A percentile compares a stretch with the other conserved stretches of the same genome.
Conservation (phyloP, 1,140 invertebrate species). For the Diachasmimorpha longicaudata region DNA sequence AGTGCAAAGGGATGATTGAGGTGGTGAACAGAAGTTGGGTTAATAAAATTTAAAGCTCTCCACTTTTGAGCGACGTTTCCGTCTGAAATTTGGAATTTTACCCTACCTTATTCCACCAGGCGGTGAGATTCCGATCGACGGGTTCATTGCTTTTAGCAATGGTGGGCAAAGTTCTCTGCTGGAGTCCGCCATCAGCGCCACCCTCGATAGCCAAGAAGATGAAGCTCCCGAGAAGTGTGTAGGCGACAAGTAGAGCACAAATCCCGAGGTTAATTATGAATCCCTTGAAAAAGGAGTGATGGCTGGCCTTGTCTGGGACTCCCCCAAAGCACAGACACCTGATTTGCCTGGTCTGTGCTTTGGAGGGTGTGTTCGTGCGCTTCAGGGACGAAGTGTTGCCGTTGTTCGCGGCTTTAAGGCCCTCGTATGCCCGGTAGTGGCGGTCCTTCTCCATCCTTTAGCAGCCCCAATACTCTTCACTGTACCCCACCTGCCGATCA, state of each 20-base stretch:
- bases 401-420: slow-evolving; percentile 59
- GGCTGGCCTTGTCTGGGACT: slow-evolving; percentile 67
- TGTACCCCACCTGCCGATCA: background rate
- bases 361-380: slow-evolving; percentile 31
- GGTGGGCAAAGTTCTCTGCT: slow-evolving; percentile 70
- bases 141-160: slow-evolving; percentile 61
- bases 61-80: no score
- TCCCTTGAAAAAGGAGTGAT: slow-evolving; percentile 71
- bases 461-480: background rate
- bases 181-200: slow-evolving; percentile 66
- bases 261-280: slow-evolving; percentile 88
- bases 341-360: slow-evolving; percentile 46
- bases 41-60: no score
- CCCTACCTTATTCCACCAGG: slow-evolving; percentile 56
- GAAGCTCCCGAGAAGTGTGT: slow-evolving; percentile 89
- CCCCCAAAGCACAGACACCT: slow-evolving; percentile 72
- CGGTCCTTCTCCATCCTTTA: slow-evolving; percentile 50
- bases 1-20: background rate
- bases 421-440: slow-evolving; percentile 59
- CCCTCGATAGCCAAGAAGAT: slow-evolving; percentile 92
- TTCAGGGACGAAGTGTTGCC: slow-evolving; percentile 62
- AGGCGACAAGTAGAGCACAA: slow-evolving; percentile 84
- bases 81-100: no score
- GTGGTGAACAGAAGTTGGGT: no score
- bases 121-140: slow-evolving; percentile 57